Evolutionary conservation across 2,113 vertebrate genomes (phyloP).

Genomic region (Charadrius vociferus): DNA sequence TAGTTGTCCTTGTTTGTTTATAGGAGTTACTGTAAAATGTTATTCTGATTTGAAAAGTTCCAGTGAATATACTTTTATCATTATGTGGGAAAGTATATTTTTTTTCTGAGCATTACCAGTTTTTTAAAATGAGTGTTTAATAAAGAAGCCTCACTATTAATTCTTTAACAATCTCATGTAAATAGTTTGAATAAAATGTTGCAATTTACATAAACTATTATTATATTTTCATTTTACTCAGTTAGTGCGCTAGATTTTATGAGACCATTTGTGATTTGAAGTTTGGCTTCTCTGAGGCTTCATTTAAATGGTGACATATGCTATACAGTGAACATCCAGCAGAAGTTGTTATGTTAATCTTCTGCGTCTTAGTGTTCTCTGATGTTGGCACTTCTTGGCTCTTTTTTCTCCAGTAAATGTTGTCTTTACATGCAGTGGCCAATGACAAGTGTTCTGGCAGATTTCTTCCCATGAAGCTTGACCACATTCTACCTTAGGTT

Average conservation of each 20-base stretch:
- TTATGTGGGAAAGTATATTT: not conserved
- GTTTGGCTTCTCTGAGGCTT: constrained; percentile 28
- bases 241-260: constrained; percentile 11
- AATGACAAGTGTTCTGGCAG: not conserved
- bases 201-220: constrained; percentile 21
- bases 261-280: constrained; percentile 4
- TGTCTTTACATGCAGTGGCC: not conserved
- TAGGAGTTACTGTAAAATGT: not conserved
- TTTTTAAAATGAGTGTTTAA: constrained; percentile 25
- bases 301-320: not conserved
- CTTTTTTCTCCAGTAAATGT: not conserved
- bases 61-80: not conserved
- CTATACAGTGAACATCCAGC: not conserved
- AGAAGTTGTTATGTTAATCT: not conserved
- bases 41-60: not conserved
- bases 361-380: not conserved
- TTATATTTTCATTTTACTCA: constrained; percentile 19
- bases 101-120: not conserved
- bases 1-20: not conserved
- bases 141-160: constrained; percentile 21
- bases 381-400: not conserved
- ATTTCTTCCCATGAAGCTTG: not conserved
- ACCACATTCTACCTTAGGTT: not conserved
- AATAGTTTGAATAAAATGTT: constrained; percentile 16
- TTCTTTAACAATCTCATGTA: constrained; percentile 17